Conservation (phyloP, 35 echinoderm and acorn worm genomes). For the Diadema setosum region DNA sequence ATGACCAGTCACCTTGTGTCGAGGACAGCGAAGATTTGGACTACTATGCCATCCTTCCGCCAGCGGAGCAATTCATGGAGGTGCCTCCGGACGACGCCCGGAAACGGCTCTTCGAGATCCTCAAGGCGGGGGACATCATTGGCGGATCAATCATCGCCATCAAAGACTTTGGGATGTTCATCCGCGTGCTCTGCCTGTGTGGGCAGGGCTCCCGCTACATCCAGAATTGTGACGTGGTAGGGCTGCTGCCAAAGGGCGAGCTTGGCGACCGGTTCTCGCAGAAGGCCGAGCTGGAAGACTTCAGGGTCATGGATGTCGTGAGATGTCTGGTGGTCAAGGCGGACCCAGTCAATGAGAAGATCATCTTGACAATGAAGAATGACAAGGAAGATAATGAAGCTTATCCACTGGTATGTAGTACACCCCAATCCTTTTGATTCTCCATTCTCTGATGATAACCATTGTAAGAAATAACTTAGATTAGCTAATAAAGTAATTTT, state of each 20-base stretch:
- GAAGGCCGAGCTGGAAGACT: conserved; percentile 53
- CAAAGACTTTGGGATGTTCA: conserved; percentile 87
- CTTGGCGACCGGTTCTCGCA: conserved; percentile 73
- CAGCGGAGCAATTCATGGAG: conserved; percentile 64
- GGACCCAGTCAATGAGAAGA: conserved; percentile 72
- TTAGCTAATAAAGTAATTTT: too few species aligned
- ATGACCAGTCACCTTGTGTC: neutral
- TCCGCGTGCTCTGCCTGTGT: conserved; percentile 64
- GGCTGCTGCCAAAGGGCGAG: conserved; percentile 66
- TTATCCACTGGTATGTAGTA: conserved; percentile 55
- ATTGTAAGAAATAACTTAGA: neutral
- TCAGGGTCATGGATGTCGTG: conserved; percentile 51
- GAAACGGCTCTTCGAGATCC: conserved; percentile 52
- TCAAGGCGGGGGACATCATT: conserved; percentile 59
- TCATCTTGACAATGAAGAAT: conserved; percentile 69
- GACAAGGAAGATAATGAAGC: conserved; percentile 12
- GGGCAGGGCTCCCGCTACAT: conserved; percentile 31
- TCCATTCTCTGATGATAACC: too few species aligned
- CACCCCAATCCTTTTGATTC: neutral
- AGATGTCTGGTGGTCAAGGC: conserved; percentile 69
- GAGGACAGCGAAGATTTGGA: conserved; percentile 55
- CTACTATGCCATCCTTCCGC: conserved; percentile 75
- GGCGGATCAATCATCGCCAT: conserved; percentile 45
- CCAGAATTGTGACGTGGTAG: conserved; percentile 65
- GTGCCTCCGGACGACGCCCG: conserved; percentile 22